Base-by-base conservation (phyloP, 1,140 invertebrate genomes). In the Watersipora subatra region DNA sequence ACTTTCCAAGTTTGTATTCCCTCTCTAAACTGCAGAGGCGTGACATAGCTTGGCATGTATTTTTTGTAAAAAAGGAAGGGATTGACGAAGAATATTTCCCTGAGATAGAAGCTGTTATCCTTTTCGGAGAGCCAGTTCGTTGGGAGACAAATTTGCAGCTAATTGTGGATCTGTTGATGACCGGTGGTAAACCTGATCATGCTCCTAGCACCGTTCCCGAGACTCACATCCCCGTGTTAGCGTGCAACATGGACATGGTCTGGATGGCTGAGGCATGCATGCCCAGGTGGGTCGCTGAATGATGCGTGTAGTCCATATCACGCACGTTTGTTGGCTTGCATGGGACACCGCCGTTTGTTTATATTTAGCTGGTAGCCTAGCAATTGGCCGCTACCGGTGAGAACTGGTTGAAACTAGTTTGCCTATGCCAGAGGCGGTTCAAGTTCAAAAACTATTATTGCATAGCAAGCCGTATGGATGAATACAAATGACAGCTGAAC, bases 111-210 rank as follows among this genome's bases (percentile, higher is more conserved):
- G 79, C 76, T 57, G 68, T 81, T 2, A 68, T 81, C 30, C 64
- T 81, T 59, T 77, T 80, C 67, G 79, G 79, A 20, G 79, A 81
- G 62, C 77, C 78, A 17, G 73, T 76, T 1, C 70, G 73, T 46
- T 81, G 79, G 79, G 81, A 82, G 66, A 76, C 78, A 1, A 74
- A 75, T 27, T 71, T 84, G 2, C 87, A 88, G 73, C 70, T 88
- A 17, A 79, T 88, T 57, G 76, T 88, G 12, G 87, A 89, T 76
- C 78, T 87, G n/a, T 69, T 89, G 2, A 75, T 88, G 73, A 86
- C 87, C 1, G 81, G 86, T 73, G 87, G 87, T 12, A 71, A 73
- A 27, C 77, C 78, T 1, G 70, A 69, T 24, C 66, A 73, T 57
- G 76, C 81, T 3, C 81, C 82, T 1, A 63, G 67, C 1, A 70